Percentiles rank a stretch among this genome's conserved stretches.
phyloP scores from a whole-genome alignment of 2,888 invertebrate genomes.

The Melanophora roralis region DNA sequence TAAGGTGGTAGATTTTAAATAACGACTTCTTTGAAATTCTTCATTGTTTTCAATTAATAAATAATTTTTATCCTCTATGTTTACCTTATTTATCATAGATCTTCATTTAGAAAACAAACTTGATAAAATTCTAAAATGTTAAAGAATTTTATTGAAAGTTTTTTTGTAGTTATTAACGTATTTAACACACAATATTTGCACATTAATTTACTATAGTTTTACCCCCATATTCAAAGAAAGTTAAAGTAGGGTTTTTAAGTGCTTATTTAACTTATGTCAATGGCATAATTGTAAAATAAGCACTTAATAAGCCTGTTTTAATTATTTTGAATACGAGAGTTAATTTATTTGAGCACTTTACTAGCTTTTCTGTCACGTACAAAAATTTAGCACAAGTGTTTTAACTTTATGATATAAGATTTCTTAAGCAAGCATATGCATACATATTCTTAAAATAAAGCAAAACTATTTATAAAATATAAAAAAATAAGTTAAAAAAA shows the following conservation, averaged over 20 bases:
- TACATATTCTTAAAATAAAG: not conserved
- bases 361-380: constrained; percentile 57
- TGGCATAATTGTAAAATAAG: too few relatives aligned
- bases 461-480: constrained; percentile 17
- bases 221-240: too few relatives aligned
- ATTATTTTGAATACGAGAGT: too few relatives aligned
- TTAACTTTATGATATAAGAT: constrained; percentile 13
- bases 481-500: too few relatives aligned
- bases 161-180: constrained; percentile 18
- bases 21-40: not conserved
- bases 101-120: constrained; percentile 44
- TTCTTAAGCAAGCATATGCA: not conserved
- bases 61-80: not conserved
- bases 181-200: constrained; percentile 29
- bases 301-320: too few relatives aligned
- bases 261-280: too few relatives aligned
- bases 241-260: too few relatives aligned
- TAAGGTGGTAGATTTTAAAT: constrained; percentile 48
- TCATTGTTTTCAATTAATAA: too few relatives aligned
- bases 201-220: constrained; percentile 31
- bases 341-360: constrained; percentile 56
- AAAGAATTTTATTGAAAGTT: constrained; percentile 58
- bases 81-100: not conserved
- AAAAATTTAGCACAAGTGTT: constrained; percentile 61
- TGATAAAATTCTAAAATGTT: constrained; percentile 60